Evolutionary conservation across 2,888 invertebrate species (phyloP).

Genomic region (Dolichopus griseipennis): DNA sequence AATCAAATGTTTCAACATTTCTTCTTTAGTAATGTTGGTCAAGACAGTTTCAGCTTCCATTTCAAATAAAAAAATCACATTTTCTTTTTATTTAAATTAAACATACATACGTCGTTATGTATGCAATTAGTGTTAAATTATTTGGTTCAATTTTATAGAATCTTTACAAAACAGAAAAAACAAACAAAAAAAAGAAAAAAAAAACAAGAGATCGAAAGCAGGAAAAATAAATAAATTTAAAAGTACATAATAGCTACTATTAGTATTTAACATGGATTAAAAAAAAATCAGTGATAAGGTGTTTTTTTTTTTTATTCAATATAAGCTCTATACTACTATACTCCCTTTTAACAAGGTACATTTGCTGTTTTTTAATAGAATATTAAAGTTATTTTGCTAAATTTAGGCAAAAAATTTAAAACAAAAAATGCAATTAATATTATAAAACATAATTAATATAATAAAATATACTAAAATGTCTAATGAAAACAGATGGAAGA

Average conservation of each 20-base stretch:
- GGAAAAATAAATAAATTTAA: background rate
- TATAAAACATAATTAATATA: no score
- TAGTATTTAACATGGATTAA: background rate
- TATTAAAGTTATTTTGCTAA: no score
- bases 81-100: background rate
- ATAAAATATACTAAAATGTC: no score
- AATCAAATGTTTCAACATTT: conserved; percentile 78
- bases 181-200: background rate
- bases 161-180: background rate
- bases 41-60: conserved; percentile 41
- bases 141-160: conserved; percentile 9
- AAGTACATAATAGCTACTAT: background rate
- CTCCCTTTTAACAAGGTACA: no score
- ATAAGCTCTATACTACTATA: no score
- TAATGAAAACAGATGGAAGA: no score
- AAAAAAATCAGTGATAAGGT: background rate
- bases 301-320: background rate
- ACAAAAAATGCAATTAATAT: no score
- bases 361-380: no score
- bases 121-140: background rate
- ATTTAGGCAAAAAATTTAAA: no score
- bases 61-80: conserved; percentile 27
- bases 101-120: background rate
- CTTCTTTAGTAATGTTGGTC: conserved; percentile 54
- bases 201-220: background rate